These are phyloP conservation scores for Plectrocnemia conspersa DNA, from an alignment of 1,140 invertebrate species.

Conservation along the genomic window DNA sequence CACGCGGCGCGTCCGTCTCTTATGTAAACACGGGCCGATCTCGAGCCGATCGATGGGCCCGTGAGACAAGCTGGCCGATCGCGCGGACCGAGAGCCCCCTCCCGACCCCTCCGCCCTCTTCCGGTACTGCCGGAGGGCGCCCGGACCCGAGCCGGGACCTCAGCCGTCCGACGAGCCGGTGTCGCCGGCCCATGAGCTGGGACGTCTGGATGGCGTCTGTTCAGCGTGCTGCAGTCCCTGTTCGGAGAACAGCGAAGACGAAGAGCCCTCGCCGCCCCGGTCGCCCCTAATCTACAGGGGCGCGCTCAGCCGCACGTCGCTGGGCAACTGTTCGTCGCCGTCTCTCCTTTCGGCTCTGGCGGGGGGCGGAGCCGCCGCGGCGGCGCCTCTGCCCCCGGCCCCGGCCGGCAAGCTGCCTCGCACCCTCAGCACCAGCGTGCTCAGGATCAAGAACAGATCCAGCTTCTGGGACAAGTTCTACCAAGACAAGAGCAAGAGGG, in stretches of 20 bases:
- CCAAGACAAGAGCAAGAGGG: slow-evolving; percentile 60
- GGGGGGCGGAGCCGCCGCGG: slow-evolving; percentile 39
- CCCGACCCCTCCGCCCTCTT: slow-evolving; percentile 29
- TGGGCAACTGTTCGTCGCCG: slow-evolving; percentile 46
- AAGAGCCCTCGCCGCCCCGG: slow-evolving; percentile 30
- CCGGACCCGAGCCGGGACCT: slow-evolving; percentile 4
- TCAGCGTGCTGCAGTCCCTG: slow-evolving; percentile 14
- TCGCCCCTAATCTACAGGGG: slow-evolving; percentile 39
- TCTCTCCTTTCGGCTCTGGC: slow-evolving; percentile 54
- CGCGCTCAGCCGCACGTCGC: slow-evolving; percentile 39
- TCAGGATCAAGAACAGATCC: slow-evolving; percentile 66
- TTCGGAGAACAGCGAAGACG: background rate
- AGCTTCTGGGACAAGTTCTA: slow-evolving; percentile 81
- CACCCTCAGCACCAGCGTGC: slow-evolving; percentile 72
- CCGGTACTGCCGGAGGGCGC: slow-evolving; percentile 26
- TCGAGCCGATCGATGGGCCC: background rate
- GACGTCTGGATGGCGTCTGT: slow-evolving; percentile 2
- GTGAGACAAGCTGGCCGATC: slow-evolving; percentile 32
- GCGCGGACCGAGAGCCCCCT: slow-evolving; percentile 13
- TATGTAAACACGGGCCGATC: background rate
- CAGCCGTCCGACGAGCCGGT: background rate
- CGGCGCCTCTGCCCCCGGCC: slow-evolving; percentile 45
- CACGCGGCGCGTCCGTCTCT: slow-evolving; percentile 1
- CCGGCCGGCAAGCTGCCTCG: slow-evolving; percentile 57
- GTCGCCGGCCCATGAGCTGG: slow-evolving; percentile 7